Conservation (phyloP, 2,888 invertebrate genomes). For the Melanchra persicariae region DNA sequence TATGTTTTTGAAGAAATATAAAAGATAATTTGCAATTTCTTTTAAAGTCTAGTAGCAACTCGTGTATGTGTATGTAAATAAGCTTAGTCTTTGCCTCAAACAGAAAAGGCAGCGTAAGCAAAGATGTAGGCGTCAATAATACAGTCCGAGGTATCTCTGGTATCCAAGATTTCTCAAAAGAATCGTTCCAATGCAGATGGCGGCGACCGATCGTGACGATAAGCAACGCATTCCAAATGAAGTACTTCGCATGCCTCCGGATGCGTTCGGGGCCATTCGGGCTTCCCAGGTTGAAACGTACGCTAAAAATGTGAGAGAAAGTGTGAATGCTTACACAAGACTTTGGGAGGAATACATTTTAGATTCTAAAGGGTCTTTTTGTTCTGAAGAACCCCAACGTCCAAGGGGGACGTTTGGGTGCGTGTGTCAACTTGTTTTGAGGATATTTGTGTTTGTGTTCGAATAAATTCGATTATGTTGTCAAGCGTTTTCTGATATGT, state of each 20-base stretch:
- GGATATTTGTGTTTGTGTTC: slow-evolving; percentile 40
- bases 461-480: slow-evolving; percentile 37
- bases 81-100: not conserved
- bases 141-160: slow-evolving; percentile 2
- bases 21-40: too few relatives aligned
- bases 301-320: slow-evolving; percentile 50
- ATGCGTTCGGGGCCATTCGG: slow-evolving; percentile 52
- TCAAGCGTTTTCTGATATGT: slow-evolving; percentile 18
- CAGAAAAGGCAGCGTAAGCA: not conserved
- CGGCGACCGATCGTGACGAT: slow-evolving; percentile 47
- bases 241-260: slow-evolving; percentile 61
- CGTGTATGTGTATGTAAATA: too few relatives aligned
- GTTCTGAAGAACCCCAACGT: slow-evolving; percentile 44
- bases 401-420: slow-evolving; percentile 38
- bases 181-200: slow-evolving; percentile 61
- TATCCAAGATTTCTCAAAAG: slow-evolving; percentile 56
- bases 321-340: slow-evolving; percentile 58
- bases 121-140: not conserved
- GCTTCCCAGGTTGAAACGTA: slow-evolving; percentile 47
- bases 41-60: too few relatives aligned
- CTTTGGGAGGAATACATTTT: slow-evolving; percentile 50
- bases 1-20: too few relatives aligned
- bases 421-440: slow-evolving; percentile 51
- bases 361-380: slow-evolving; percentile 51
- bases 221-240: slow-evolving; percentile 65